These are phyloP conservation scores for Cantharis rufa DNA, from an alignment of 2,888 invertebrate genomes.

Conservation along the genomic window DNA sequence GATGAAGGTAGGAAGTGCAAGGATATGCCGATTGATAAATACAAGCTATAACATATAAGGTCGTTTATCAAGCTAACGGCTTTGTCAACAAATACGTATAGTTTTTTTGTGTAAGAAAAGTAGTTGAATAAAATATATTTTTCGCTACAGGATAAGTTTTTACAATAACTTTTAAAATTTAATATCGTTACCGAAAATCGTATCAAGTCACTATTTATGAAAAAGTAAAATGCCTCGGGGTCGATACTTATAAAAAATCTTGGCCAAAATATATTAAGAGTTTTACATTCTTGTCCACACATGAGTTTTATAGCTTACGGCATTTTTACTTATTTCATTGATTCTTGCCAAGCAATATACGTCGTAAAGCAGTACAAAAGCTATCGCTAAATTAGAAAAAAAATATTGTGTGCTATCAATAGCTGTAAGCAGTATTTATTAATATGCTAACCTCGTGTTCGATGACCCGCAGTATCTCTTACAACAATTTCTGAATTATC, in stretches of 20 bases:
- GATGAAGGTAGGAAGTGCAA: not conserved
- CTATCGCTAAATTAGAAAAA: constrained; percentile 50
- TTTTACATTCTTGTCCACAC: not conserved
- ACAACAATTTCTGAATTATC: constrained; percentile 80
- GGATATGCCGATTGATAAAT: constrained; percentile 34
- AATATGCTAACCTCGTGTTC: constrained; percentile 45
- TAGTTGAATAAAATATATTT: not conserved
- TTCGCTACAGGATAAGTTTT: not conserved
- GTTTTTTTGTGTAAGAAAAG: not conserved
- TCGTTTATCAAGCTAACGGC: constrained; percentile 42
- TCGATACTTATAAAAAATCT: not conserved
- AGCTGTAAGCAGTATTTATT: constrained; percentile 35
- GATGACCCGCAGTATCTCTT: constrained; percentile 66
- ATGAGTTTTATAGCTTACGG: not conserved
- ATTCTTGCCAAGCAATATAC: constrained; percentile 52
- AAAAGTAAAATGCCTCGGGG: not conserved
- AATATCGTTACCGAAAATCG: not conserved
- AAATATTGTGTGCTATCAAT: constrained; percentile 41
- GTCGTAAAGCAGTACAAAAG: constrained; percentile 49
- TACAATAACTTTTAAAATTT: not conserved
- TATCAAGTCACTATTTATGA: not conserved
- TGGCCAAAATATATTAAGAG: not conserved
- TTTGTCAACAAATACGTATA: constrained; percentile 8
- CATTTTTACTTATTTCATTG: constrained; percentile 42
- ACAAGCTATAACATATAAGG: constrained; percentile 38